These are phyloP conservation scores for Drosophila melanica DNA, from an alignment of 1,140 invertebrate genomes.

Conservation along the genomic window DNA sequence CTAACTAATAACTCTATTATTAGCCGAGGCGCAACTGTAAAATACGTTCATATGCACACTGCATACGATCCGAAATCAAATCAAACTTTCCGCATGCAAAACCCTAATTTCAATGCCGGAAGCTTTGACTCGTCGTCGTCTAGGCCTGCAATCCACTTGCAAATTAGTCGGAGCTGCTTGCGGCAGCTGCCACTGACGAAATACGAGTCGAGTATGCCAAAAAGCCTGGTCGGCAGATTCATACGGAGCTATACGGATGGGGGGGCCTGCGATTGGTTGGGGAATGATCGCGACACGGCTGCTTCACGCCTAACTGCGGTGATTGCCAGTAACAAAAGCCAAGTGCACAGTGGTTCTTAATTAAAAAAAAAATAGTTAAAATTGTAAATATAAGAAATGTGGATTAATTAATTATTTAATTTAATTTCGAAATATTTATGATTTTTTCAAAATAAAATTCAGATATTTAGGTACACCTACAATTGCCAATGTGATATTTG, in stretches of 20 bases:
- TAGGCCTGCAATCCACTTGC: conserved; percentile 69
- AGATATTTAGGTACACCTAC: no score
- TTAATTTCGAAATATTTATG: not conserved
- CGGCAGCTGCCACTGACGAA: conserved; percentile 46
- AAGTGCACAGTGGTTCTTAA: conserved; percentile 35
- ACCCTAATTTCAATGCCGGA: conserved; percentile 76
- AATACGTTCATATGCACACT: conserved; percentile 21
- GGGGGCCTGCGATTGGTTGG: not conserved
- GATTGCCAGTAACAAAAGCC: conserved; percentile 57
- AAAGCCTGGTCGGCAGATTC: conserved; percentile 21
- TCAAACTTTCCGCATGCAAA: conserved; percentile 64
- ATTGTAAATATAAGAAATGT: not conserved
- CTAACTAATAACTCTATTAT: conserved; percentile 68
- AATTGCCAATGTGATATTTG: no score
- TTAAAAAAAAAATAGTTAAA: not conserved
- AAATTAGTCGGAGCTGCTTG: conserved; percentile 61
- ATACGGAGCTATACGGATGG: conserved; percentile 14
- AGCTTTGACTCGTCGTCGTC: conserved; percentile 55
- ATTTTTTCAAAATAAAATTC: no score
- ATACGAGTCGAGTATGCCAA: conserved; percentile 26
- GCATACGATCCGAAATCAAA: conserved; percentile 43
- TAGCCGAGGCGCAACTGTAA: conserved; percentile 43
- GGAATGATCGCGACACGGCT: conserved; percentile 49
- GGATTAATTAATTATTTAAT: no score
- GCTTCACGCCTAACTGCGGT: conserved; percentile 66